Base-by-base conservation (phyloP, 1,140 invertebrate species). In the Chironomus tepperi region DNA sequence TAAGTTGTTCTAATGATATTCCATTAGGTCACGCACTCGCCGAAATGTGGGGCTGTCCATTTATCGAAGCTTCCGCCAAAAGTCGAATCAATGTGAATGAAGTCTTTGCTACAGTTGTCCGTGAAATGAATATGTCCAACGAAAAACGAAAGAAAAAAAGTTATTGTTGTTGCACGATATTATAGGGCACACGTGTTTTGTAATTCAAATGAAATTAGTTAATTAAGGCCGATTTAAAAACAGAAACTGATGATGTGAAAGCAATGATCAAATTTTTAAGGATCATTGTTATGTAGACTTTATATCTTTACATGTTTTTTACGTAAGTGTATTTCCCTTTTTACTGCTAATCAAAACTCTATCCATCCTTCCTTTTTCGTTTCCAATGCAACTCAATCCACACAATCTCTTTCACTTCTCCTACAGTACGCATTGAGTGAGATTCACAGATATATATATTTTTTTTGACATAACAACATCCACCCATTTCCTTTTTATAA, bases 11-110 rank as follows among this genome's bases (percentile, higher is more conserved):
- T 70, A 8, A 70, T 18, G 7, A 70, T 21, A 74, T 47, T 72
- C 77, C 76, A 34, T 24, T 18, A 82, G 81, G 81, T 57, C 90
- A 90, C 78, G 87, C 88, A 74, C 87, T 98, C 77, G 95, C 97
- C 64, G 92, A 96, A 82, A 86, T 91, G 78, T 99, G 97, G 97
- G 90, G 91, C 79, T 98, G 97, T 83, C 96, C 97, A 24, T 99
- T 99, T 84, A 90, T 98, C 78, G 98, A 99, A 85, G 96, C 96
- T n/a, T 98, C 96, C 65, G 98, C 98, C 78, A 98, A 99, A 86
- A 97, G 93, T 84, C 92, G 94, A 82, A 97, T 94, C 81, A 99
- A 99, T 85, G 97, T 99, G 76, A 98, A 99, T 85, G 96, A 98
- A 86, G 93, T 99, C 83, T 99, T 99, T 87, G 96, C 97, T 42